Evolutionary conservation across 2,888 invertebrate genomes (phyloP).

Genomic region (Rhingia rostrata): DNA sequence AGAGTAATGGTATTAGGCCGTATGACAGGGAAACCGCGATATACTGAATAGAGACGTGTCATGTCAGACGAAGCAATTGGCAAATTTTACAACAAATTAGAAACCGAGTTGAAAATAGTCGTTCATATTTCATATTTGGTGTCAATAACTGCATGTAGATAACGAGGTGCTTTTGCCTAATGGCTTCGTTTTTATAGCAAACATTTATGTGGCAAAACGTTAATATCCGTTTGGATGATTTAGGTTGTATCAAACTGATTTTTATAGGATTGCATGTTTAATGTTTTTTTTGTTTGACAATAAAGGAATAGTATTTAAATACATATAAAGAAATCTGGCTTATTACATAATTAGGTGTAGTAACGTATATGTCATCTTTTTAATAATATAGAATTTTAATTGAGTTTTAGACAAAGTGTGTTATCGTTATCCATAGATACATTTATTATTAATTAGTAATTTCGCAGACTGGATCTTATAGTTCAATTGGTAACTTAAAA

Average conservation of each 20-base stretch:
- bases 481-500: no score
- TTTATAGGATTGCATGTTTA: background rate
- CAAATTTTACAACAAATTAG: constrained; percentile 30
- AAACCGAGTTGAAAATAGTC: constrained; percentile 1
- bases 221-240: constrained; percentile 9
- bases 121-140: constrained; percentile 8
- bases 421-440: background rate
- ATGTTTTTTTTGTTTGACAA: background rate
- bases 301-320: constrained; percentile 19
- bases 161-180: background rate
- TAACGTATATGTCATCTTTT: background rate
- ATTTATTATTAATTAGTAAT: no score
- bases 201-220: constrained; percentile 11
- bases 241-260: constrained; percentile 15
- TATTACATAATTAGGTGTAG: constrained; percentile 19
- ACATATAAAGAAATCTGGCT: background rate
- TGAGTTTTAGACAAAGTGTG: background rate
- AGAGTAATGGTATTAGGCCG: constrained; percentile 19
- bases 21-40: constrained; percentile 42
- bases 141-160: background rate
- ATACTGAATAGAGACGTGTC: constrained; percentile 6
- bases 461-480: no score
- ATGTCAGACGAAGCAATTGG: constrained; percentile 43
- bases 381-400: background rate
- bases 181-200: constrained; percentile 11